Base-by-base conservation (phyloP, 2,113 vertebrate species). In the Dolichallabes microphthalmus region DNA sequence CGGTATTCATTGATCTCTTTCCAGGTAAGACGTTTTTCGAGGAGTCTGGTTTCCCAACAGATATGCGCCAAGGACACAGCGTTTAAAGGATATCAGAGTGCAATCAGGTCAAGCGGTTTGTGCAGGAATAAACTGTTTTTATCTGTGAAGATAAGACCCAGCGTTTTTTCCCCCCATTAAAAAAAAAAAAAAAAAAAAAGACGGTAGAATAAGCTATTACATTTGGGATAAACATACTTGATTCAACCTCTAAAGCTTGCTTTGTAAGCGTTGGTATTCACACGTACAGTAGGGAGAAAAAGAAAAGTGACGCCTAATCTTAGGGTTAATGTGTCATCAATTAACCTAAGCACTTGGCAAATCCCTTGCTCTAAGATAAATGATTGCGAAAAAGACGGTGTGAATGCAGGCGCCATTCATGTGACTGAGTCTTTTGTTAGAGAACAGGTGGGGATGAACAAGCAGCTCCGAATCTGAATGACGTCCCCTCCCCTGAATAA, bases 291-390 rank as follows among this genome's bases (percentile, higher is more conserved):
- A 15, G 15, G 30, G 45, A 11, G 27, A 69, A 58, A 35, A 82
- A 68, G 58, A 66, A 5, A 0, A 17, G 55, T 17, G 13, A 2
- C 1, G 20, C 8, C 82, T 73, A 82, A 88, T 84, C 76, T 82
- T 58, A 50, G 68, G 69, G 78, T 88, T 88, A 88, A 87, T 85
- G 76, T 15, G 30, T 89, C 35, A 87, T 83, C 73, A 82, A 87
- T 89, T 87, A 87, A 89, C 83, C 80, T 14, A 19, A 75, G 66
- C 74, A 45, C 64, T 82, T 58, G 82, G 71, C 83, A 78, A 88
- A 78, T 86, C 73, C 83, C 30, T 82, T 45, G 53, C 64, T 74
- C 58, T 10, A 80, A 86, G 85, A 73, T 82, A 74, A 78, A 80
- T 12, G 50, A 80, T 82, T 88, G 61, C 25, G 61, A 63, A 69